Conservation (phyloP, 2,888 invertebrate genomes). For the Luperina testacea region DNA sequence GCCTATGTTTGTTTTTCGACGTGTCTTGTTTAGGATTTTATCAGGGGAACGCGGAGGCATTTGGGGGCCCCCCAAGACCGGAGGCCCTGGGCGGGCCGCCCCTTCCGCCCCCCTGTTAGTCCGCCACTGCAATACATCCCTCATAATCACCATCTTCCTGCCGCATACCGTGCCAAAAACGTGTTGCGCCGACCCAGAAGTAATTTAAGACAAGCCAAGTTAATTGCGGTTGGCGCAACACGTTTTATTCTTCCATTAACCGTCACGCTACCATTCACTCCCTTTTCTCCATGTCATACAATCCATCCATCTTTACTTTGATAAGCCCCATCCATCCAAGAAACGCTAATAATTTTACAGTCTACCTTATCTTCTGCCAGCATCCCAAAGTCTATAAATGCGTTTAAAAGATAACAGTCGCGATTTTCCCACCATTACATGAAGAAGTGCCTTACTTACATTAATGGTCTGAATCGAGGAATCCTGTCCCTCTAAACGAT, state of each 20-base stretch:
- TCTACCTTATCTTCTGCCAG: constrained; percentile 1
- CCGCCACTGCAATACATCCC: no score
- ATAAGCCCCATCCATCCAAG: not conserved
- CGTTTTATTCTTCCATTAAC: not conserved
- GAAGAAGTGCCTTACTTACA: constrained; percentile 37
- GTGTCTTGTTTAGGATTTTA: no score
- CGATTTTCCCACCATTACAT: constrained; percentile 34
- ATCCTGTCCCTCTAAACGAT: constrained; percentile 6
- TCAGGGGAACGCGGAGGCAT: no score
- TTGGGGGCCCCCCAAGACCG: no score
- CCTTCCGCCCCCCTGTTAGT: no score
- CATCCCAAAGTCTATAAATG: constrained; percentile 17
- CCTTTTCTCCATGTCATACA: not conserved
- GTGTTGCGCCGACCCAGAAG: no score
- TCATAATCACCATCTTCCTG: not conserved
- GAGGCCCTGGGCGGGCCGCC: no score
- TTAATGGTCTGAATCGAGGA: constrained; percentile 13
- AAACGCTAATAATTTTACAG: constrained; percentile 10
- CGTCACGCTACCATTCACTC: not conserved
- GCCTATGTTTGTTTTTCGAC: no score
- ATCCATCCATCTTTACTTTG: not conserved
- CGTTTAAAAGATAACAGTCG: constrained; percentile 24
- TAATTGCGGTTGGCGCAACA: not conserved
- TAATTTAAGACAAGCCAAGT: not conserved
- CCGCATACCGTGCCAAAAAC: no score